phyloP scores from a whole-genome alignment of 2,888 invertebrate species.

The Euspilapteryx auroguttella region DNA sequence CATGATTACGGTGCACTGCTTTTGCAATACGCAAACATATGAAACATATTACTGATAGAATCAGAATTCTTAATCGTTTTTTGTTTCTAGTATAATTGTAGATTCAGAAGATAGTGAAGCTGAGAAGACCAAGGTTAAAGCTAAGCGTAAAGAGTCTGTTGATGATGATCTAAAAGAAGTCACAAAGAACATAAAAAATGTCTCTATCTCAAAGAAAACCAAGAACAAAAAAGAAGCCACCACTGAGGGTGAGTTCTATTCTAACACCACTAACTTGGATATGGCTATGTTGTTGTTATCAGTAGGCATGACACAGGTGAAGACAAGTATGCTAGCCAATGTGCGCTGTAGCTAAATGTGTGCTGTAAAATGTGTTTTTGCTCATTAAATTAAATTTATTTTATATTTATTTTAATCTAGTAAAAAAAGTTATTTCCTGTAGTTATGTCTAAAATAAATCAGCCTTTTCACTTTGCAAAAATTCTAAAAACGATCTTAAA shows the following conservation, averaged over 20 bases:
- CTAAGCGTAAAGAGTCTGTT: slow-evolving; percentile 49
- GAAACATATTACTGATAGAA: no score
- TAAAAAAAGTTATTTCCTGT: no score
- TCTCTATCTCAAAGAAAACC: slow-evolving; percentile 57
- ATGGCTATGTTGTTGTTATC: background rate
- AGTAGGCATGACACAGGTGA: background rate
- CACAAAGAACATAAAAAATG: slow-evolving; percentile 60
- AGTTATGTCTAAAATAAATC: no score
- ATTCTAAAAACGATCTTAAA: no score
- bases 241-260: slow-evolving; percentile 27
- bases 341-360: no score
- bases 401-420: no score
- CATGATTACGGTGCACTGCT: no score
- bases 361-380: no score
- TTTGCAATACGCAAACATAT: no score
- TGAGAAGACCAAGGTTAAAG: slow-evolving; percentile 44
- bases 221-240: slow-evolving; percentile 36
- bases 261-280: background rate
- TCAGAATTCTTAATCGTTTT: no score
- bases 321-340: background rate
- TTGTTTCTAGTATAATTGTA: slow-evolving; percentile 9
- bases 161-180: slow-evolving; percentile 53
- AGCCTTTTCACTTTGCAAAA: no score
- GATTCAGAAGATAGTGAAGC: slow-evolving; percentile 51
- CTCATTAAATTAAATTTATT: no score